phyloP scores from a whole-genome alignment of 2,797 vertebrate species.

The Acestrorhynchus altus region DNA sequence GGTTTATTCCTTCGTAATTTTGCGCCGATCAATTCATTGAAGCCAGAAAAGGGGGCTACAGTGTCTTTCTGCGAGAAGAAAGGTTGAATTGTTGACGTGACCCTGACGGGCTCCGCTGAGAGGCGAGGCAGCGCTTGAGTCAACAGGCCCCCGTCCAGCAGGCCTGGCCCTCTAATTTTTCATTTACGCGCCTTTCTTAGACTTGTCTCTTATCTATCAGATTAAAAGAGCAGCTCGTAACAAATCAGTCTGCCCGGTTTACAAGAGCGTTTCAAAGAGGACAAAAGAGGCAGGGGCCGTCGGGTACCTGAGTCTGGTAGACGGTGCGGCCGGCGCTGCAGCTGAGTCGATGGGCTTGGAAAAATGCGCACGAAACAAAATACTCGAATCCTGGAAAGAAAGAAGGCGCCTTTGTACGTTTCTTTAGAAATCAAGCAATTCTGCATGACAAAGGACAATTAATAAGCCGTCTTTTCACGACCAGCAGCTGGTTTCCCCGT shows the following conservation, averaged over 20 bases:
- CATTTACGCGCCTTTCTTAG: conserved; percentile 99
- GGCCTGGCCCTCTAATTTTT: conserved; percentile 99
- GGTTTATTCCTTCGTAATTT: conserved; percentile 99
- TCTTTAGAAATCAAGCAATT: conserved; percentile 99
- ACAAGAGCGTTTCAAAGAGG: conserved; percentile 99
- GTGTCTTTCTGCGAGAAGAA: conserved; percentile 99
- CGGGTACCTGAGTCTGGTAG: conserved; percentile 99
- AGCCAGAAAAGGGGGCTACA: conserved; percentile 98
- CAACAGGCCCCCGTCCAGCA: conserved; percentile 99
- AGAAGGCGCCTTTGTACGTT: conserved; percentile 99
- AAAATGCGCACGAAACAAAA: conserved; percentile 99
- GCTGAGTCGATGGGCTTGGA: conserved; percentile 98
- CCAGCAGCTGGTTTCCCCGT: conserved; percentile 99
- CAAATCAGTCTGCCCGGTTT: conserved; percentile 99
- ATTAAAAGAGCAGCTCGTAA: conserved; percentile 99
- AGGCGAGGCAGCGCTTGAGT: conserved; percentile 97
- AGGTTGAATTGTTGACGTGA: conserved; percentile 99
- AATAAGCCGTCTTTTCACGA: conserved; percentile 99
- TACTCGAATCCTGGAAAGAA: conserved; percentile 96
- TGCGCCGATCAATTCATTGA: conserved; percentile 99
- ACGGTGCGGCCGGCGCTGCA: conserved; percentile 97
- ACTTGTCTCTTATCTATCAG: conserved; percentile 99
- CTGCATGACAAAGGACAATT: conserved; percentile 99
- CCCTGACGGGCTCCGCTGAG: conserved; percentile 97
- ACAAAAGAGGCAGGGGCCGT: conserved; percentile 97